A percentile compares a stretch with the other conserved stretches of the same genome.
phyloP scores from a whole-genome alignment of 2,113 vertebrate genomes.

The Excalfactoria chinensis region DNA sequence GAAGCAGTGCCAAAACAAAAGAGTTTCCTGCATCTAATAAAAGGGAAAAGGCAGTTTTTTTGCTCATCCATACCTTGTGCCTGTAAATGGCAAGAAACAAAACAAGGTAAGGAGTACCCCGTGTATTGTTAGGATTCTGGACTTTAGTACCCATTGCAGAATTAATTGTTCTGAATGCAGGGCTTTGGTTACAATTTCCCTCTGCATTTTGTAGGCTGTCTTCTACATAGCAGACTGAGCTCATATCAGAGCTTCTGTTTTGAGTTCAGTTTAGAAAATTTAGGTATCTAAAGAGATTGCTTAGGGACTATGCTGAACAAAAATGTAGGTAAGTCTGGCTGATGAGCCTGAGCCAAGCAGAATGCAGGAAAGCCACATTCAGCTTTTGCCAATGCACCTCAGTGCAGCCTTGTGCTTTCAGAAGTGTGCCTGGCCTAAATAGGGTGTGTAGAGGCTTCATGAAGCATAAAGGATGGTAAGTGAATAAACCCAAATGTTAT shows the following conservation, averaged over 20 bases:
- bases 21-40: neutral
- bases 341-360: conserved; percentile 1
- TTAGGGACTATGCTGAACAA: conserved; percentile 1
- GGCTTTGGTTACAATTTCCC: neutral
- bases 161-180: neutral
- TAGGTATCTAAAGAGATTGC: neutral
- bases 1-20: conserved; percentile 13
- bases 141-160: neutral
- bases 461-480: neutral
- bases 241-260: neutral
- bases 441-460: neutral
- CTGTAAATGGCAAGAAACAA: neutral
- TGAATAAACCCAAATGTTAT: neutral
- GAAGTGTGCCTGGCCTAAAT: neutral
- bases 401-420: neutral
- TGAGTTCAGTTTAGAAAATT: conserved; percentile 10
- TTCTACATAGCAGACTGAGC: neutral
- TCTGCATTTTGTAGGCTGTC: neutral
- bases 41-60: neutral
- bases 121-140: neutral
- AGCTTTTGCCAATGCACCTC: neutral
- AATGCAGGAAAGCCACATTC: neutral
- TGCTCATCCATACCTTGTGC: neutral
- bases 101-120: fast-evolving
- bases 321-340: neutral